phyloP scores from a whole-genome alignment of 2,113 vertebrate genomes.

The Carassius auratus region DNA sequence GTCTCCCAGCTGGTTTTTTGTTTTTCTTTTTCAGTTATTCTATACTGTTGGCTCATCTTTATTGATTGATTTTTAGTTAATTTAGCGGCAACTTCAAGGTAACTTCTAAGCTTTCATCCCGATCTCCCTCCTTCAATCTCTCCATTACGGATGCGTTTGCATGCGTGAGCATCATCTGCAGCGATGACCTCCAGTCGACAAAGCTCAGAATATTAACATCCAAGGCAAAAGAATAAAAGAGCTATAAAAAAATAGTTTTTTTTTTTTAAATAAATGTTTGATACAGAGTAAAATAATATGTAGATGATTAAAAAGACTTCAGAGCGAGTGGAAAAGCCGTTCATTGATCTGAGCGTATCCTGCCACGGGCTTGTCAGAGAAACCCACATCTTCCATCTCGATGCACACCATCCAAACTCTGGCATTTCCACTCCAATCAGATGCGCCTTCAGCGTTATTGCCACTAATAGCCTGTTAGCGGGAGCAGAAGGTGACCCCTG shows the following conservation, averaged over 20 bases:
- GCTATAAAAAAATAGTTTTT: slow-evolving; percentile 48
- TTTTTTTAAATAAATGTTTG: slow-evolving; percentile 73
- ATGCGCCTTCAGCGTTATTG: slow-evolving; percentile 70
- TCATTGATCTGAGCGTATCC: slow-evolving; percentile 78
- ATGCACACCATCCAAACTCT: slow-evolving; percentile 61
- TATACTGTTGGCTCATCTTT: neutral
- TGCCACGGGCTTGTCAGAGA: slow-evolving; percentile 71
- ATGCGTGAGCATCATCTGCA: slow-evolving; percentile 2
- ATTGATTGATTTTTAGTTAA: neutral
- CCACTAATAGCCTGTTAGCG: slow-evolving; percentile 72
- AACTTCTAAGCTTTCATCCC: slow-evolving; percentile 29
- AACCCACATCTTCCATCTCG: slow-evolving; percentile 55
- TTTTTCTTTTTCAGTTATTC: neutral
- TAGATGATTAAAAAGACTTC: slow-evolving; percentile 82
- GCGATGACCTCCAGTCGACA: slow-evolving; percentile 54
- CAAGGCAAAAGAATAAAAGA: slow-evolving; percentile 64
- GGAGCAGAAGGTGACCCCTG: slow-evolving; percentile 74
- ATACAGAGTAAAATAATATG: slow-evolving; percentile 79
- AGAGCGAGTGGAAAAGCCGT: slow-evolving; percentile 74
- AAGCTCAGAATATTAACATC: slow-evolving; percentile 73
- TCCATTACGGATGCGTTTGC: slow-evolving; percentile 20
- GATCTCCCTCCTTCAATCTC: slow-evolving; percentile 12
- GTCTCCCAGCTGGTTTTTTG: neutral
- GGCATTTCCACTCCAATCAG: slow-evolving; percentile 71
- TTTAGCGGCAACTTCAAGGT: neutral